Conservation (phyloP, 2,888 invertebrate genomes). For the Dendrolimus pini region DNA sequence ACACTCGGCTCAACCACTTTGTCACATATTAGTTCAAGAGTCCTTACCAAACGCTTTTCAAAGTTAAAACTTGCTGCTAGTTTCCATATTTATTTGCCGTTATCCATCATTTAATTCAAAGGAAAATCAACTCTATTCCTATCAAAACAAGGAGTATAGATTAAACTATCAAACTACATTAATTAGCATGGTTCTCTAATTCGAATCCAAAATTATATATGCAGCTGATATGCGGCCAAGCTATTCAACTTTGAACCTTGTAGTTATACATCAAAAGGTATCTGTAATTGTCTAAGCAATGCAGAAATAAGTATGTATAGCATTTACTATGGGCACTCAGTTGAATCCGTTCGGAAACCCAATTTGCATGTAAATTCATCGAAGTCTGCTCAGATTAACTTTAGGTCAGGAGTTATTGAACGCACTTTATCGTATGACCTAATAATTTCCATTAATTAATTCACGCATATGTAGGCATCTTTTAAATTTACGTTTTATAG, state of each 20-base stretch:
- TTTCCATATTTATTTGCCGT: slow-evolving; percentile 11
- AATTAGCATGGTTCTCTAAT: slow-evolving; percentile 38
- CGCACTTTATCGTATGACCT: slow-evolving; percentile 7
- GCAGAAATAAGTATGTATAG: slow-evolving; percentile 21
- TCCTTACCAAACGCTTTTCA: slow-evolving; percentile 24
- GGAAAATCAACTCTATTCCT: background rate
- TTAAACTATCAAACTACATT: slow-evolving; percentile 8
- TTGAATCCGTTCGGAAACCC: slow-evolving; percentile 59
- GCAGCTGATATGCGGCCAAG: background rate
- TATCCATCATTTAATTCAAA: background rate
- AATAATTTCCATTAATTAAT: background rate
- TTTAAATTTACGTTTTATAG: no score
- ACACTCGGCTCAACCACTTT: slow-evolving; percentile 18
- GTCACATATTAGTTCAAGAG: slow-evolving; percentile 35
- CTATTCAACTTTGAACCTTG: slow-evolving; percentile 17
- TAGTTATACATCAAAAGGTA: background rate
- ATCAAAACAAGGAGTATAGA: background rate
- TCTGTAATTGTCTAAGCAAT: background rate
- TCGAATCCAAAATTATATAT: slow-evolving; percentile 24
- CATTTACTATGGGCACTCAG: slow-evolving; percentile 57
- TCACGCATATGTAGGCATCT: no score
- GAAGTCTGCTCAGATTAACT: slow-evolving; percentile 62
- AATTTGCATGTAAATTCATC: slow-evolving; percentile 69
- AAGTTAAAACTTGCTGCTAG: slow-evolving; percentile 32
- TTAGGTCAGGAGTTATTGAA: slow-evolving; percentile 42